Evolutionary conservation across 2,113 vertebrate genomes (phyloP), one percentile per base, ranked within the genome.

Genomic region (Menidia beryllina): DNA sequence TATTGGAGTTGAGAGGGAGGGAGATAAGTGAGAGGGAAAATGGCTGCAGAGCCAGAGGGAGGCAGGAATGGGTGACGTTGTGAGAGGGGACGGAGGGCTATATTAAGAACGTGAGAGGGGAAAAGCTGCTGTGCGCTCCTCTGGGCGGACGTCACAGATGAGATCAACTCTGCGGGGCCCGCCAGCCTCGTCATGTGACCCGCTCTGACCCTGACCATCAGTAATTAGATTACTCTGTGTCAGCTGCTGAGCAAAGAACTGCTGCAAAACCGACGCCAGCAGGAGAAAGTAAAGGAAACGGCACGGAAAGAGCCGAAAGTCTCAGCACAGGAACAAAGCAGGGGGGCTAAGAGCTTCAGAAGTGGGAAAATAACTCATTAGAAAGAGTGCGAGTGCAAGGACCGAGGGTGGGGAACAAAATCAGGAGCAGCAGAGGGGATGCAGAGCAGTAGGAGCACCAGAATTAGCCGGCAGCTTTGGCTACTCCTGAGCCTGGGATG

Each of bases 401-500:
- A 83, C 45, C 59, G 76, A 74, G 81, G 68, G 66, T 83, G 81
- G 73, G 78, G 74, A 81, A 62, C 2, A 62, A 80, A 45, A 26
- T n/a, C n/a, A n/a, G n/a, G 67, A 61, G 87, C 73, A 79, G 72
- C 41, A 45, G 62, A 72, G 75, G 68, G 68, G 56, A 74, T 55
- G 69, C 68, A 76, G 75, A 79, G 70, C 58, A 88, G 56, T 75
- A 8, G 48, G 51, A 77, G 72, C 70, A 66, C 23, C 72, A 83
- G 86, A 88, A 90, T 93, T 89, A 88, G 85, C 89, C 82, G 62
- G 73, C 79, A 92, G 90, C 81, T 83, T 85, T 74, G 84, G 84
- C 82, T 77, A 82, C 73, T 85, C 83, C 82, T 89, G 88, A 91
- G 71, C 79, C 69, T 59, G 61, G 81, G 81, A 90, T 84, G 86